Conservation (phyloP, 2,888 invertebrate species). For the Nebria salina region DNA sequence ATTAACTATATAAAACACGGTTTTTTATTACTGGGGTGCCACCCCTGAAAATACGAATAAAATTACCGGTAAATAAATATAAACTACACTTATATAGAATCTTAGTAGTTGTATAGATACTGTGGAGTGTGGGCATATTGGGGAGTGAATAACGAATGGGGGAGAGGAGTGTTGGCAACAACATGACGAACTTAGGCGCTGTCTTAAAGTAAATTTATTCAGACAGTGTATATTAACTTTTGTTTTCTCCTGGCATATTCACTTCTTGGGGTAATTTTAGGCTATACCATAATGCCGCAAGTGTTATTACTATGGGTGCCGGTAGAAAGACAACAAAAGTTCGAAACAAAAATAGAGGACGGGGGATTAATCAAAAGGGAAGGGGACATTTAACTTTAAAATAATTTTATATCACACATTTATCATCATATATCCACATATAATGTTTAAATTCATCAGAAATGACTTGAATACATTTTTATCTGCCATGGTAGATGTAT, state of each 20-base stretch:
- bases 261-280: slow-evolving; percentile 15
- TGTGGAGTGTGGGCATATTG: neutral
- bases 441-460: neutral
- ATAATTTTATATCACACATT: neutral
- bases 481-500: neutral
- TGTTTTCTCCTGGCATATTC: slow-evolving; percentile 12
- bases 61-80: slow-evolving; percentile 36
- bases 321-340: neutral
- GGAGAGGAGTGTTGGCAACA: neutral
- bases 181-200: slow-evolving; percentile 11
- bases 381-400: neutral
- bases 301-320: slow-evolving; percentile 16
- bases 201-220: slow-evolving; percentile 33
- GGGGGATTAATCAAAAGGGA: slow-evolving; percentile 3
- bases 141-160: neutral
- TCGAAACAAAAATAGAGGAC: neutral
- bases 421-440: neutral
- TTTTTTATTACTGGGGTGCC: neutral
- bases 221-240: slow-evolving; percentile 33
- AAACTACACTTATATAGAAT: slow-evolving; percentile 33
- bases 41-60: slow-evolving; percentile 17
- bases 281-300: slow-evolving; percentile 3
- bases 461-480: neutral
- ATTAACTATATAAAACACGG: neutral
- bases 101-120: neutral